Base-by-base conservation (phyloP, 2,113 vertebrate genomes). In the Sceloporus tristichus region DNA sequence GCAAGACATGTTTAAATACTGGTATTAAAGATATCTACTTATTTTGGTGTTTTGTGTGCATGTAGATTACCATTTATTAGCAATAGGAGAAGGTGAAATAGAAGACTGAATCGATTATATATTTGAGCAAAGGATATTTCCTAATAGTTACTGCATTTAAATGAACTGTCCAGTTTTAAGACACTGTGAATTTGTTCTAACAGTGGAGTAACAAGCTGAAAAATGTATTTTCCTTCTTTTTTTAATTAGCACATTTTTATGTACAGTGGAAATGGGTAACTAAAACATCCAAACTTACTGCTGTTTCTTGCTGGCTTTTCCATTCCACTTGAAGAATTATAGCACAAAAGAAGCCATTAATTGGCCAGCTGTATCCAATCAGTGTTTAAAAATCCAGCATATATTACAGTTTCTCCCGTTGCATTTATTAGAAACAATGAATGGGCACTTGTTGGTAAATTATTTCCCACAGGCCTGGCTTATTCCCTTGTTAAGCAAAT, bases 391-490 rank as follows among this genome's bases (percentile, higher is more conserved):
- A 89, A 93, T 91, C 90, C 71, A 27, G 21, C 34, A 74, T 70
- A 77, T 11, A 90, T 90, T 95, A 87, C 92, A 90, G 94, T 93
- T 95, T 88, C 53, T 71, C 90, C 80, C 91, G 87, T 84, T 90
- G 90, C 91, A 74, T 84, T 94, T 93, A 91, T 93, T 93, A 89
- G 91, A 94, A 94, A 93, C 88, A 93, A 93, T 93, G 92, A 90
- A 95, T 92, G 85, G 80, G 1, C 13, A 83, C 91, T 85, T 88
- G 83, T 71, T 74, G 73, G n/a, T 70, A 78, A 68, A 40, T 88
- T 74, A 88, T 83, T 91, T 76, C 85, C 70, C 94, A 89, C 73
- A 40, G 16, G 40, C 59, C 11, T 85, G 56, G 75, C 90, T 82
- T 70, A 8, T 68, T 95, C 84, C 29, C 93, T 95, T 91, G 92